A percentile compares a stretch with the other conserved stretches of the same genome.
Evolutionary conservation across 30 jellyfish, hydroid and myxozoan species (phyloP).

Genomic region (Nemopilema nomurai): DNA sequence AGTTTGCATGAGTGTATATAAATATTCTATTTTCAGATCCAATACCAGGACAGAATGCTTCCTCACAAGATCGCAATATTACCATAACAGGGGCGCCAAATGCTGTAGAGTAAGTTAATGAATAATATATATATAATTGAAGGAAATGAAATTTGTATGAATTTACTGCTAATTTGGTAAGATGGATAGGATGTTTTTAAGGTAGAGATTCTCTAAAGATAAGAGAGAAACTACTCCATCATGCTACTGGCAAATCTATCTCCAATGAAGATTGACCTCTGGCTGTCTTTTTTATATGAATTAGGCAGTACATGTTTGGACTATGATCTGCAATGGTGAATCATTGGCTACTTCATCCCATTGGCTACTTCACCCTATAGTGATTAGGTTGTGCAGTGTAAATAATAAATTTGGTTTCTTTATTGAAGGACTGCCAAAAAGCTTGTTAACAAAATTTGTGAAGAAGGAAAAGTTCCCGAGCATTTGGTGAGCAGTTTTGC

Average conservation of each 20-base stretch:
- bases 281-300: too few relatives aligned
- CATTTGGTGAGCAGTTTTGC: conserved; percentile 83
- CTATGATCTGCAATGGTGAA: too few relatives aligned
- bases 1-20: not conserved
- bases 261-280: not conserved
- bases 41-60: conserved; percentile 75
- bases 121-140: too few relatives aligned
- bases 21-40: conserved; percentile 59
- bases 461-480: conserved; percentile 97
- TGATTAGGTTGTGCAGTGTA: too few relatives aligned
- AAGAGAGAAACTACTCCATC: too few relatives aligned
- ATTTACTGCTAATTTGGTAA: too few relatives aligned
- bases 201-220: too few relatives aligned
- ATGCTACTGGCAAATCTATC: too few relatives aligned
- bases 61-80: conserved; percentile 67
- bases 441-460: conserved; percentile 64
- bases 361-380: too few relatives aligned
- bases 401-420: not conserved
- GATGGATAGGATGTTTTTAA: too few relatives aligned
- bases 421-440: conserved; percentile 80
- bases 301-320: not conserved
- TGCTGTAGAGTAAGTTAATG: conserved; percentile 81
- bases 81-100: conserved; percentile 90
- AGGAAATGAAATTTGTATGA: too few relatives aligned
- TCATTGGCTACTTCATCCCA: not conserved